Percentiles rank a stretch among this genome's conserved stretches.
These are phyloP conservation scores for Diacarnus erythraeanus DNA, from an alignment of 37 sponge, comb jelly and placozoan genomes.

Conservation along the genomic window DNA sequence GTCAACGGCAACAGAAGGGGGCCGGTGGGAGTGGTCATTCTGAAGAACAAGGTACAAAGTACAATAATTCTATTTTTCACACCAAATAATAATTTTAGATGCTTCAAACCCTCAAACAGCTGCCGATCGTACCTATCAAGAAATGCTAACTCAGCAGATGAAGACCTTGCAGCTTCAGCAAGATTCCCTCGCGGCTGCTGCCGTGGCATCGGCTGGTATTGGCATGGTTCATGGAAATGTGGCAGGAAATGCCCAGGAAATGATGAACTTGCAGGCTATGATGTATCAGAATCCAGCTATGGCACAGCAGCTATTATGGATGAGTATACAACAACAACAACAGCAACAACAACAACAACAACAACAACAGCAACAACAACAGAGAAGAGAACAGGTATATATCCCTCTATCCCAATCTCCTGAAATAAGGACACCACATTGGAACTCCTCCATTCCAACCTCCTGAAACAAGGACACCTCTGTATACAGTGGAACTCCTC, in stretches of 20 bases:
- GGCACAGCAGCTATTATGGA: background rate
- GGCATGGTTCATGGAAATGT: background rate
- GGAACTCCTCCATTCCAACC: too few species aligned
- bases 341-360: too few species aligned
- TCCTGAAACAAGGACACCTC: too few species aligned
- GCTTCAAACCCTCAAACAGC: background rate
- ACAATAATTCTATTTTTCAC: too few species aligned
- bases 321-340: constrained; percentile 32
- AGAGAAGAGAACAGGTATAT: too few species aligned
- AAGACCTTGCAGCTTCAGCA: constrained; percentile 21
- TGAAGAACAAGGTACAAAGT: background rate
- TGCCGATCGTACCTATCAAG: background rate
- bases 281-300: constrained; percentile 5
- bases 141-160: constrained; percentile 23
- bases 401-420: too few species aligned
- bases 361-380: too few species aligned
- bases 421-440: too few species aligned
- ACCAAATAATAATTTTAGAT: too few species aligned
- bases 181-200: background rate
- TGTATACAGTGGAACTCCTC: too few species aligned
- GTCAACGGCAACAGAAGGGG: constrained; percentile 32
- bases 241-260: background rate
- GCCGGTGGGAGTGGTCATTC: background rate
- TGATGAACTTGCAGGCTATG: background rate
- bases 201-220: background rate